Conservation (phyloP, 2,888 invertebrate species). For the Chymomyza caudatula region DNA sequence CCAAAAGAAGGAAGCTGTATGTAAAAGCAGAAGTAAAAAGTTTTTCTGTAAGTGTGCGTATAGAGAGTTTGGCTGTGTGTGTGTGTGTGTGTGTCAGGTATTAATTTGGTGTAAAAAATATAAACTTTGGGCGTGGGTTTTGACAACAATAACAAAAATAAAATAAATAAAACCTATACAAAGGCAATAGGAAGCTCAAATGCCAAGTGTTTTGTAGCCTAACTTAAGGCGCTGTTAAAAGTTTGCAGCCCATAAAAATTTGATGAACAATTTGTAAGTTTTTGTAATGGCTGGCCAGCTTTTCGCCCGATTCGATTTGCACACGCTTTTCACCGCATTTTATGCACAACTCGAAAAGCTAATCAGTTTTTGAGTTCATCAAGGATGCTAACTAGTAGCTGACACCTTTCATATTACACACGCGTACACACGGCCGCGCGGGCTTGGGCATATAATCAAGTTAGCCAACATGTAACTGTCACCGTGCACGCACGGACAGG, state of each 20-base stretch:
- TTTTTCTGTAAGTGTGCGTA: not conserved
- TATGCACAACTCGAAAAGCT: not conserved
- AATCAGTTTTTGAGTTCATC: not conserved
- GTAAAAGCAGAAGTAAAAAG: not conserved
- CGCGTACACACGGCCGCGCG: not conserved
- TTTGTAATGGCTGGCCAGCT: too few relatives aligned
- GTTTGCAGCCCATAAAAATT: not conserved
- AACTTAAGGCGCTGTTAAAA: not conserved
- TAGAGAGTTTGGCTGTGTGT: not conserved
- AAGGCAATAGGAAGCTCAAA: not conserved
- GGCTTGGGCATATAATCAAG: not conserved
- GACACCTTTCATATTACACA: not conserved
- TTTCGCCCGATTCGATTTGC: too few relatives aligned
- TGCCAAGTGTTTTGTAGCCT: not conserved
- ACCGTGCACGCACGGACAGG: not conserved
- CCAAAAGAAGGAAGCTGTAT: not conserved
- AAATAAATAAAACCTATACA: not conserved
- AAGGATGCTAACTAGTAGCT: not conserved
- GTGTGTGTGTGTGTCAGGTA: not conserved
- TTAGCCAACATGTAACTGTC: not conserved
- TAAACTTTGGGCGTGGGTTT: not conserved
- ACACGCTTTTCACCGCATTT: not conserved
- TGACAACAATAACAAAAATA: not conserved
- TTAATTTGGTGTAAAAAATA: not conserved
- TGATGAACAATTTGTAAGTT: not conserved